Evolutionary conservation across 2,113 vertebrate species (phyloP).

Genomic region (Triplophysa tibetana): DNA sequence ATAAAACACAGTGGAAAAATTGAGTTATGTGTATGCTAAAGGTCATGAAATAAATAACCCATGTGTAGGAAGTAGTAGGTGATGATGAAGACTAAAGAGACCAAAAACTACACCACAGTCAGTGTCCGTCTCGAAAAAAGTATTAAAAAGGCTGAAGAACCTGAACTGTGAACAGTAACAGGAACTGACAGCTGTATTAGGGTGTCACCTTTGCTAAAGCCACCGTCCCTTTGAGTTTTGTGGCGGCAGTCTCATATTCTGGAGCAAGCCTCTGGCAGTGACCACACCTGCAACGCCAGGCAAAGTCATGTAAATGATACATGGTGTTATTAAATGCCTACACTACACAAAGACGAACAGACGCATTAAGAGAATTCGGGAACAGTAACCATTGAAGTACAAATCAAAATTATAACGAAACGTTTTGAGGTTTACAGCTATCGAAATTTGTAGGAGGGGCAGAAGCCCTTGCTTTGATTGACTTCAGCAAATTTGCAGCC

Average conservation of each 20-base stretch:
- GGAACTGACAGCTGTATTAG: not conserved
- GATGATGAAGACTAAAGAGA: not conserved
- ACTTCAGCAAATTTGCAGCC: too few relatives aligned
- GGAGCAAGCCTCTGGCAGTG: slow-evolving; percentile 72
- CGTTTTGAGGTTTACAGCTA: too few relatives aligned
- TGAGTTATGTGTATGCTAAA: not conserved
- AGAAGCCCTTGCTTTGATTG: too few relatives aligned
- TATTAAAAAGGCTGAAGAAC: not conserved
- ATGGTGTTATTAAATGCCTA: not conserved
- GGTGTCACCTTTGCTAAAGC: slow-evolving; percentile 67
- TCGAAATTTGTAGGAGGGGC: too few relatives aligned
- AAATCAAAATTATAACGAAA: too few relatives aligned
- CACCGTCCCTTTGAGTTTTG: slow-evolving; percentile 64
- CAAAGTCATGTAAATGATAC: not conserved
- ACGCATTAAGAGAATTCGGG: not conserved
- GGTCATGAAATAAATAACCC: too few relatives aligned
- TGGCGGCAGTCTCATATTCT: slow-evolving; percentile 72
- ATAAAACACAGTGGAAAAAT: not conserved
- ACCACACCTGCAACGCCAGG: slow-evolving; percentile 66
- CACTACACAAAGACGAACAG: not conserved
- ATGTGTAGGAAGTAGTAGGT: too few relatives aligned
- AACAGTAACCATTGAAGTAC: too few relatives aligned
- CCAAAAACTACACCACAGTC: not conserved
- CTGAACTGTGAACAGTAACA: not conserved
- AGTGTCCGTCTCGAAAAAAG: not conserved